phyloP scores from a whole-genome alignment of 2,797 vertebrate genomes.

The Spea hammondii region DNA sequence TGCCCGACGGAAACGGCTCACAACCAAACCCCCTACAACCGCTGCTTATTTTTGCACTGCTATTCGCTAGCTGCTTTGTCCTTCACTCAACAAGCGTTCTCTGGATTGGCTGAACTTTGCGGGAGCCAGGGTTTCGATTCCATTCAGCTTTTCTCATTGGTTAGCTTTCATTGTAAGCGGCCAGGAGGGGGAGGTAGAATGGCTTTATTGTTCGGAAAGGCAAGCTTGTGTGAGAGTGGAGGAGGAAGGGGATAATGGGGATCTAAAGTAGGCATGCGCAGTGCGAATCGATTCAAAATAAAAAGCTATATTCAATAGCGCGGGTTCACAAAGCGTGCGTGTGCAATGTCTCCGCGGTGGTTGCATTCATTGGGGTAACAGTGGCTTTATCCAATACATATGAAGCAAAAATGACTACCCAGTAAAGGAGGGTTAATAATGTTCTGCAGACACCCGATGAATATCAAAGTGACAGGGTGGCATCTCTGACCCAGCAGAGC shows the following conservation, averaged over 20 bases:
- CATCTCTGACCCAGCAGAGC: too few species aligned
- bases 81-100: not conserved
- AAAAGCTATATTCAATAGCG: not conserved
- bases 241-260: slow-evolving; percentile 29
- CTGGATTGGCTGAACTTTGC: not conserved
- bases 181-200: not conserved
- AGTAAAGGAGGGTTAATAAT: too few species aligned
- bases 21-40: not conserved
- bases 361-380: too few species aligned
- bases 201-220: slow-evolving; percentile 8
- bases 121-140: not conserved
- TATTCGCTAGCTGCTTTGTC: not conserved
- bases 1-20: slow-evolving; percentile 32
- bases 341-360: too few species aligned
- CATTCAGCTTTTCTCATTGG: not conserved
- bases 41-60: not conserved
- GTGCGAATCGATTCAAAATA: not conserved
- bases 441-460: too few species aligned
- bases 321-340: too few species aligned
- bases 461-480: too few species aligned
- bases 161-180: not conserved
- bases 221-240: slow-evolving; percentile 35
- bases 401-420: too few species aligned
- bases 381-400: too few species aligned
- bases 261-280: slow-evolving; percentile 8